Percentiles rank a stretch among this genome's conserved stretches.
These are phyloP conservation scores for Oreotrochilus melanogaster DNA, from an alignment of 2,113 vertebrate genomes.

Conservation along the genomic window DNA sequence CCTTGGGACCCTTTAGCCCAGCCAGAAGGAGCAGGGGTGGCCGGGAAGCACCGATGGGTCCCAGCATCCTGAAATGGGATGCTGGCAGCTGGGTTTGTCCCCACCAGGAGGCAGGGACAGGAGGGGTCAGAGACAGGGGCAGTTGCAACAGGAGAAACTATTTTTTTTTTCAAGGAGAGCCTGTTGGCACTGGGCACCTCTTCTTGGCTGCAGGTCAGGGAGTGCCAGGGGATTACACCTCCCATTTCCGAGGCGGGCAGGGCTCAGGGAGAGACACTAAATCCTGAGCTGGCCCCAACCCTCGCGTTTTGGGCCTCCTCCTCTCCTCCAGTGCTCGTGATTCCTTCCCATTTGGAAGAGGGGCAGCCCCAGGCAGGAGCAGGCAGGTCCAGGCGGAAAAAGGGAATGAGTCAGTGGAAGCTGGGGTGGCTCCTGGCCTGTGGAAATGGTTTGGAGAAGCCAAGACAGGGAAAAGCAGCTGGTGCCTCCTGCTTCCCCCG, in stretches of 20 bases:
- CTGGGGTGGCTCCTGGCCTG: neutral
- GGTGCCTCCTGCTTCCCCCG: rapidly evolving
- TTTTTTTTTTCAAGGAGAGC: neutral
- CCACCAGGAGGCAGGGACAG: neutral
- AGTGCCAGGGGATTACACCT: neutral
- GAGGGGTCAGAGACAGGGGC: neutral
- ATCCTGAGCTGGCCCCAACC: neutral
- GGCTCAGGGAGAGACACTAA: neutral
- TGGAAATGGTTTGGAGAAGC: neutral
- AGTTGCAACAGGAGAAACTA: neutral
- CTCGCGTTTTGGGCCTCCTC: neutral
- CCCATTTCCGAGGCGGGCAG: neutral
- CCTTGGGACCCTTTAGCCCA: neutral
- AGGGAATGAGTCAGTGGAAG: slow-evolving; percentile 10
- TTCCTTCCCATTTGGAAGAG: neutral
- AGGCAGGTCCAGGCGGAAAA: neutral
- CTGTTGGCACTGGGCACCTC: neutral
- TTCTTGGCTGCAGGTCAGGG: neutral
- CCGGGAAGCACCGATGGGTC: neutral
- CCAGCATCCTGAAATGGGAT: neutral
- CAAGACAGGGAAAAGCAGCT: neutral
- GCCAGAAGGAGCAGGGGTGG: neutral
- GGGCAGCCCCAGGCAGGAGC: neutral
- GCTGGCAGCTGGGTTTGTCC: neutral
- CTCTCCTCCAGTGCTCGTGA: neutral